These are phyloP conservation scores for Emydocephalus ijimae DNA, from an alignment of 2,113 vertebrate species.

Conservation along the genomic window DNA sequence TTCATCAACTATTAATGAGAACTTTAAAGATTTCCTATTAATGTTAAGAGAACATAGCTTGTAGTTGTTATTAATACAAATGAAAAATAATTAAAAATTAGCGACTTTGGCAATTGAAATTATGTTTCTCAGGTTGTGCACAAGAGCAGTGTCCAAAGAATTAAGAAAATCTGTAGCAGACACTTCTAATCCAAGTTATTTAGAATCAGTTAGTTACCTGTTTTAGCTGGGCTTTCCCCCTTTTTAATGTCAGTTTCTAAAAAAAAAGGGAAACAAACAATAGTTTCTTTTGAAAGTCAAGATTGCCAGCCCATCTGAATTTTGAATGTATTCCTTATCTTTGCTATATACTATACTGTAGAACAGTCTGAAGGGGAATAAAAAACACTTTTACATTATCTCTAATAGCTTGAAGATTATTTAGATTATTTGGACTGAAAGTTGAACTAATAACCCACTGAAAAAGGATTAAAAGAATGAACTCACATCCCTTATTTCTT, in stretches of 20 bases:
- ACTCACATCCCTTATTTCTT: background rate
- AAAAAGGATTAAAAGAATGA: background rate
- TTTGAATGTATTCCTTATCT: background rate
- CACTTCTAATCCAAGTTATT: background rate
- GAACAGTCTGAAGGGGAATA: background rate
- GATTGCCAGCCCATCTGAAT: background rate
- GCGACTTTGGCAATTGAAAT: slow-evolving; percentile 19
- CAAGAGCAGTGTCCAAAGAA: background rate
- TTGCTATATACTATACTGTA: background rate
- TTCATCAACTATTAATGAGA: slow-evolving; percentile 23
- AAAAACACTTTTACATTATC: background rate
- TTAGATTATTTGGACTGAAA: background rate
- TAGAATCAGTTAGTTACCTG: slow-evolving; percentile 23
- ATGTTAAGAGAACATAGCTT: slow-evolving; percentile 9
- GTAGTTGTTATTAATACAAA: background rate
- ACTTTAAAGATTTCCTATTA: slow-evolving; percentile 4
- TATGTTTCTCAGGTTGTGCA: background rate
- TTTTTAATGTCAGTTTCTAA: slow-evolving; percentile 44
- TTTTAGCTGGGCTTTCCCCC: slow-evolving; percentile 32
- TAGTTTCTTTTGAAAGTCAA: background rate
- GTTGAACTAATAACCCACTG: background rate
- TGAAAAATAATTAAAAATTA: slow-evolving; percentile 12
- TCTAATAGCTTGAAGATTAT: background rate
- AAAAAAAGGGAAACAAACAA: background rate
- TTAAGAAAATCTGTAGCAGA: background rate